Evolutionary conservation across 2,113 vertebrate genomes (phyloP), one percentile per base, ranked within the genome.

Genomic region (Aramus guarauna): DNA sequence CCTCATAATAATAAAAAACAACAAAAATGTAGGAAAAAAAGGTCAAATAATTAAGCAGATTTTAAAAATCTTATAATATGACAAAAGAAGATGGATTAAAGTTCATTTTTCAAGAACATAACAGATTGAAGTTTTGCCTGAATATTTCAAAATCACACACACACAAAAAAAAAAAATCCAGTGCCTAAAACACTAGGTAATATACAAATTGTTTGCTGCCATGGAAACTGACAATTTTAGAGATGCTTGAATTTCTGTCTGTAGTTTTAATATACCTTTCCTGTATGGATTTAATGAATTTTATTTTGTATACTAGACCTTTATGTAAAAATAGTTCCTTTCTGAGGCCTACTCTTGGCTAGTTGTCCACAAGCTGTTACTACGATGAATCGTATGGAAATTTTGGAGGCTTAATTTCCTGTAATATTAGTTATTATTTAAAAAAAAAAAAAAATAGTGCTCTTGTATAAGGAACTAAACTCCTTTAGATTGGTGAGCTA

Each of bases 171-270:
- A 82, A 9, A 71, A 92, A 93, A 89, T 69, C 16, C 13, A 73
- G 32, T 72, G 18, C 36, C 62, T 87, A 93, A 93, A 95, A 90
- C 79, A 47, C 30, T 67, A 82, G 15, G 41, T n/a, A 85, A 81
- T 78, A 88, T 15, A 93, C 58, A 90, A 91, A 86, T 79, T 90
- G 58, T 96, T 95, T 96, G 95, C 75, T 96, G 50, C 84, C 45
- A 95, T 97, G 84, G 96, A 89, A 97, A 97, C 96, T n/a, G 88
- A 58, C 52, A 96, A 78, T 60, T 94, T 94, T 72, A 94, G 63
- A 85, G 59, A 92, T 79, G 26, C 34, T 56, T 76, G 75, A 85
- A 72, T 85, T 73, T 92, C 47, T 87, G 20, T n/a, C 12, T 68
- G 41, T 23, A 86, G 41, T 79, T 88, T 88, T 48, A 53, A 66